A percentile compares a stretch with the other conserved stretches of the same genome.
These are phyloP conservation scores for Cromileptes altivelis DNA, from an alignment of 2,113 vertebrate species.

Conservation along the genomic window DNA sequence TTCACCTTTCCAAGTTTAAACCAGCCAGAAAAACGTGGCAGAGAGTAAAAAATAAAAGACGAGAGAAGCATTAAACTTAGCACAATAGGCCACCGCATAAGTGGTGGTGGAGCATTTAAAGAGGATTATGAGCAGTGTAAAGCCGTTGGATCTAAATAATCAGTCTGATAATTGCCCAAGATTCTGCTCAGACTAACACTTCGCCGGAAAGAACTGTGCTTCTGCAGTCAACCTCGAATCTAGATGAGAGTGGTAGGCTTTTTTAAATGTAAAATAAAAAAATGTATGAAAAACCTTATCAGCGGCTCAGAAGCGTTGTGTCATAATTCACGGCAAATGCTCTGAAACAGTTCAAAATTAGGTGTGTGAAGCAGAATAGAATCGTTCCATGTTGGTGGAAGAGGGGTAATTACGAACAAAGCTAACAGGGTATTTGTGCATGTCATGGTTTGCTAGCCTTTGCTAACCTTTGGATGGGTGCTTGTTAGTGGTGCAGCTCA, in stretches of 20 bases:
- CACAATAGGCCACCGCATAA: slow-evolving; percentile 37
- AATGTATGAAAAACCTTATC: too few species aligned
- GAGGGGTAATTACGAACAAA: too few species aligned
- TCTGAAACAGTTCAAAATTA: too few species aligned
- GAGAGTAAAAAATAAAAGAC: slow-evolving; percentile 24
- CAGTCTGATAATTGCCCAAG: slow-evolving; percentile 62
- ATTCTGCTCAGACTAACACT: slow-evolving; percentile 34
- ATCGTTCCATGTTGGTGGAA: too few species aligned
- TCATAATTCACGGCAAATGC: too few species aligned
- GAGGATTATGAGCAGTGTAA: slow-evolving; percentile 56
- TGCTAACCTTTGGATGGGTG: too few species aligned
- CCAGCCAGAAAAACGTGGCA: slow-evolving; percentile 49
- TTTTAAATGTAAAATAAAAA: neutral
- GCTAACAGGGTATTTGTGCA: too few species aligned
- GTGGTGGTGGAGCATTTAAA: slow-evolving; percentile 53
- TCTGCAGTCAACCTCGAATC: neutral
- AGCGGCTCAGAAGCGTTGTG: too few species aligned
- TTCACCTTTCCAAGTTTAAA: slow-evolving; percentile 69
- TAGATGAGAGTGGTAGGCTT: neutral
- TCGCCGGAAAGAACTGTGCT: neutral
- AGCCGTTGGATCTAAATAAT: slow-evolving; percentile 58
- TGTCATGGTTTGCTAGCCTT: too few species aligned
- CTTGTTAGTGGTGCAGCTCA: too few species aligned
- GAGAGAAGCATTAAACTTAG: slow-evolving; percentile 62
- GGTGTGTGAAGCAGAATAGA: too few species aligned